phyloP scores from a whole-genome alignment of 1,140 invertebrate genomes.

The Macrocentrus cingulum region DNA sequence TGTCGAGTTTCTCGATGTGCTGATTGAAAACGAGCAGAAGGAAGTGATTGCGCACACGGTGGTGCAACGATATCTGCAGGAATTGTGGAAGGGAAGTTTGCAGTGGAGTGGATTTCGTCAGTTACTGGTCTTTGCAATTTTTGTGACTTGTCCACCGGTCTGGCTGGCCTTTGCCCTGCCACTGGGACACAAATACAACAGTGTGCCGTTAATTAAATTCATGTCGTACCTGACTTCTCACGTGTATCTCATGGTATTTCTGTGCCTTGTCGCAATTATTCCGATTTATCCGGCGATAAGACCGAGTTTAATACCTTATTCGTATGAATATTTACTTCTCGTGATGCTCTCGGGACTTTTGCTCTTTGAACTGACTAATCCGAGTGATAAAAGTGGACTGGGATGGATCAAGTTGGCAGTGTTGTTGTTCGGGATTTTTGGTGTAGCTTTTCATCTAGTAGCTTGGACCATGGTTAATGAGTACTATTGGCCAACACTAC shows the following conservation, averaged over 20 bases:
- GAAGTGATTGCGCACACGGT: conserved; percentile 91
- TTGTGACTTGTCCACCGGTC: conserved; percentile 90
- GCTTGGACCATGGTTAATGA: conserved; percentile 71
- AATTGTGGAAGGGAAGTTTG: conserved; percentile 94
- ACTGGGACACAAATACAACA: conserved; percentile 92
- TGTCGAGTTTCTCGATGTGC: conserved; percentile 93
- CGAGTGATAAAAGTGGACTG: conserved; percentile 90
- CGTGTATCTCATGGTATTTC: conserved; percentile 93
- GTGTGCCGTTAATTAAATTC: conserved; percentile 97
- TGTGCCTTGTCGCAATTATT: conserved; percentile 87
- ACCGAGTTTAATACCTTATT: conserved; percentile 74
- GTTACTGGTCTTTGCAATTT: conserved; percentile 86
- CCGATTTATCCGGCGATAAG: conserved; percentile 83
- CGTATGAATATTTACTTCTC: conserved; percentile 95
- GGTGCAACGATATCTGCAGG: conserved; percentile 86
- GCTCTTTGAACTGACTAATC: conserved; percentile 94
- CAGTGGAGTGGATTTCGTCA: conserved; percentile 96
- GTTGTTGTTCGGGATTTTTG: conserved; percentile 88
- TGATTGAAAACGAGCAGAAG: conserved; percentile 98
- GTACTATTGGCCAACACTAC: conserved; percentile 76
- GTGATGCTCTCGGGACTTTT: conserved; percentile 95
- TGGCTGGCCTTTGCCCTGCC: conserved; percentile 97
- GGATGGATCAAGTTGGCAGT: conserved; percentile 93
- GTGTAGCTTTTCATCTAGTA: conserved; percentile 86
- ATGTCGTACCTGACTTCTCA: conserved; percentile 99